Evolutionary conservation across 2,797 vertebrate genomes (phyloP), one percentile per base, ranked within the genome.

Genomic region (Pangasius larnaudii): DNA sequence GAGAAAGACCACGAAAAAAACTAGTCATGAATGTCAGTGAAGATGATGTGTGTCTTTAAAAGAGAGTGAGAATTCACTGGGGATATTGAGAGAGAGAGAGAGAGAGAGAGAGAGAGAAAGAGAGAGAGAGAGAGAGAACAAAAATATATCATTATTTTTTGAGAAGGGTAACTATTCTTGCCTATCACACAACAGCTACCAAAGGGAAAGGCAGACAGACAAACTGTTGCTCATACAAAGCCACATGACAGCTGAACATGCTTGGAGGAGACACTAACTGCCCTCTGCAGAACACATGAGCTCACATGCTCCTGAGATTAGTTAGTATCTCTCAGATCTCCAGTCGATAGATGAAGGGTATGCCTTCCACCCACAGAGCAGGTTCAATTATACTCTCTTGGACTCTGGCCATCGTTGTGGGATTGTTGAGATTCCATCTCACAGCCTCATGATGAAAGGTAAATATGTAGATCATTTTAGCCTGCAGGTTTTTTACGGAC

Each of bases 1-100:
- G 90, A 92, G 93, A 91, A 92, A 93, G 92, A 92, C 5, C 87
- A 85, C 83, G 39, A 5, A 46, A 42, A 82, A 19, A 92, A 86
- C 89, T 91, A 92, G 93, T 91, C 49, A 90, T 95, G 93, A 95
- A 95, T 95, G 94, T 95, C 94, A 95, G 89, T 74, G 87, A 91
- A 92, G 92, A 49, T n/a, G 24, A 61, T 30, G 49, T 85, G 89
- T 63, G 63, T 46, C 33, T 74, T 13, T 59, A 69, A 36, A 69
- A 24, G 6, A 83, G 39, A 61, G 22, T 9, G 14, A 30, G 2
- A 77, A 51, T 77, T 85, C 39, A 51, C 30, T 78, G 78, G 59
- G n/a, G 39, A 61, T 58, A 69, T 6, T 58, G 5, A 58, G 58
- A 75, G 19, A 65, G 11, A 56, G 33, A 30, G 33, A 58, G 30